Conservation (phyloP, 1,140 invertebrate genomes). For the Dreissena polymorpha region DNA sequence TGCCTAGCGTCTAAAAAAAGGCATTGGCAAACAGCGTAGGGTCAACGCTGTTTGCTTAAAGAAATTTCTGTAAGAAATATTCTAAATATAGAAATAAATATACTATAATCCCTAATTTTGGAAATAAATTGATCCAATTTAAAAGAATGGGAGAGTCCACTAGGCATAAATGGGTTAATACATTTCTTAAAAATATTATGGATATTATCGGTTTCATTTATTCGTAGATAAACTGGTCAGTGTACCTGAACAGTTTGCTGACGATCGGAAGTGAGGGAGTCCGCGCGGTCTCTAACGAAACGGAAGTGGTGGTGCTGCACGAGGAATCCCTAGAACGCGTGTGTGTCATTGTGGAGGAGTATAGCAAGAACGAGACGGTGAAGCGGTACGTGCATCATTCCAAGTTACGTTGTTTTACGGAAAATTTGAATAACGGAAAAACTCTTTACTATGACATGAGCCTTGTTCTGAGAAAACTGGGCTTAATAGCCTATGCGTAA, state of each 20-base stretch:
- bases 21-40: no score
- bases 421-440: neutral
- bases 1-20: no score
- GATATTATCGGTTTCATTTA: no score
- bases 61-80: no score
- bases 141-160: no score
- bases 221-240: conserved; percentile 31
- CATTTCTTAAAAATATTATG: neutral
- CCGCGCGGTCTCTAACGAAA: neutral
- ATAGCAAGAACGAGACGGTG: conserved; percentile 15
- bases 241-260: conserved; percentile 37
- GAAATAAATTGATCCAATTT: no score
- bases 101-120: no score
- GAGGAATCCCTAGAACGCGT: conserved; percentile 25
- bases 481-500: no score
- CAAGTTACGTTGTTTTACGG: neutral
- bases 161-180: no score
- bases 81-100: no score
- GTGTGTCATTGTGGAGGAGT: conserved; percentile 32
- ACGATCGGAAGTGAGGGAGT: neutral
- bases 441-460: neutral
- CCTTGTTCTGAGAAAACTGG: neutral
- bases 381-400: neutral
- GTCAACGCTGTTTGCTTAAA: no score
- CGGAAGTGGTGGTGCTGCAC: conserved; percentile 48